Evolutionary conservation across 2,888 invertebrate genomes (phyloP).

Genomic region (Drosophila niveifrons): DNA sequence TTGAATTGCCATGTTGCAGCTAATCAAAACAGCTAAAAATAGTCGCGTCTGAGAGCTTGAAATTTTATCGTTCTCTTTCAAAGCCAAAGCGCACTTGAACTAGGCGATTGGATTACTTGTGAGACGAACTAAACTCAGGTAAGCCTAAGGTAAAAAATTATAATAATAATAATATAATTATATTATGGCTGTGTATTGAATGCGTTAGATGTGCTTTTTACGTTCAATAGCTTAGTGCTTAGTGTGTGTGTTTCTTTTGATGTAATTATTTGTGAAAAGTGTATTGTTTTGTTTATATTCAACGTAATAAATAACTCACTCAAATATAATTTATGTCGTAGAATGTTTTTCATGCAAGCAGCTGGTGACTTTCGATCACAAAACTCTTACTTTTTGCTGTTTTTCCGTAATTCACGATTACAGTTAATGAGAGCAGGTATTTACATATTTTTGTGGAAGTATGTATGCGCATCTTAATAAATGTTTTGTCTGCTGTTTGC

Average conservation of each 20-base stretch:
- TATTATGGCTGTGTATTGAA: slow-evolving; percentile 4
- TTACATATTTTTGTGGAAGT: slow-evolving; percentile 13
- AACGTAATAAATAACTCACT: too few relatives aligned
- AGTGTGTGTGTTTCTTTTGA: too few relatives aligned
- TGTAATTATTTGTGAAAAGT: too few relatives aligned
- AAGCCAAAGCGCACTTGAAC: slow-evolving; percentile 56
- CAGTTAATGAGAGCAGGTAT: slow-evolving; percentile 15
- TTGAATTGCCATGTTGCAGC: neutral
- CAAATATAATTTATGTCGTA: too few relatives aligned
- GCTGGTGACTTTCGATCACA: neutral
- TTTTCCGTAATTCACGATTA: neutral
- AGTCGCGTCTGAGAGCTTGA: neutral
- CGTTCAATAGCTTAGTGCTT: too few relatives aligned
- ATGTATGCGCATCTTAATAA: slow-evolving; percentile 40
- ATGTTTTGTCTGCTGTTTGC: slow-evolving; percentile 43
- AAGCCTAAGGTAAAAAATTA: slow-evolving; percentile 22
- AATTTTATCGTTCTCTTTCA: slow-evolving; percentile 17
- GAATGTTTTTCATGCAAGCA: neutral
- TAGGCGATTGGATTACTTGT: slow-evolving; percentile 50
- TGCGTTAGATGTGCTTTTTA: neutral
- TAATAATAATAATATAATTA: slow-evolving; percentile 2
- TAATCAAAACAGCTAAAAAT: neutral
- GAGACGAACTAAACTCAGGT: slow-evolving; percentile 8
- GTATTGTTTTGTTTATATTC: too few relatives aligned
- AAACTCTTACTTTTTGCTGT: slow-evolving; percentile 5